Conservation (phyloP, 2,888 invertebrate genomes). For the Trimorus sp. region DNA sequence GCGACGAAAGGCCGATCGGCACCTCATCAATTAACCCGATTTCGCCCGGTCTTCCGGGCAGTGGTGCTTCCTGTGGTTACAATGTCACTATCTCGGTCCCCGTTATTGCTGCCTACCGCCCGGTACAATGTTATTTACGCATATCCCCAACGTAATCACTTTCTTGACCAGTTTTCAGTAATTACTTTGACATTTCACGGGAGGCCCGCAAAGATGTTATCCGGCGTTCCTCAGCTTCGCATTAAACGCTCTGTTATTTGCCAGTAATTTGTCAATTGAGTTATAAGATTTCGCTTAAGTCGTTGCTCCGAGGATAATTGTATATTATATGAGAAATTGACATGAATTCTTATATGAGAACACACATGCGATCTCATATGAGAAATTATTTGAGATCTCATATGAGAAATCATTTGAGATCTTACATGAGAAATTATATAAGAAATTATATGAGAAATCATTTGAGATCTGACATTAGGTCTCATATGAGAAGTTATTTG, state of each 20-base stretch:
- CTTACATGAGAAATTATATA: too few relatives aligned
- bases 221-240: too few relatives aligned
- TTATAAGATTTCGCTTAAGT: conserved; percentile 3
- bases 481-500: not conserved
- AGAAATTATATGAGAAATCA: not conserved
- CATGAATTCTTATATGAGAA: too few relatives aligned
- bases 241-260: not conserved
- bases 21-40: too few relatives aligned
- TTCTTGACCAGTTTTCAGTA: conserved; percentile 6
- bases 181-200: conserved; percentile 37
- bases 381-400: too few relatives aligned
- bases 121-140: conserved; percentile 32
- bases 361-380: too few relatives aligned
- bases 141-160: not conserved
- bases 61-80: conserved; percentile 36
- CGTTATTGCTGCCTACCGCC: conserved; percentile 34
- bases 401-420: too few relatives aligned
- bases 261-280: conserved; percentile 9
- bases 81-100: conserved; percentile 45
- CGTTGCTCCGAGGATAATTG: conserved; percentile 10
- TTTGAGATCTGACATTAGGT: too few relatives aligned
- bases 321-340: not conserved
- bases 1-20: too few relatives aligned
- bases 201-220: not conserved
- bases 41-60: conserved; percentile 4